A percentile compares a stretch with the other conserved stretches of the same genome.
phyloP scores from a whole-genome alignment of 2,113 vertebrate genomes.

The Epinephelus fuscoguttatus region DNA sequence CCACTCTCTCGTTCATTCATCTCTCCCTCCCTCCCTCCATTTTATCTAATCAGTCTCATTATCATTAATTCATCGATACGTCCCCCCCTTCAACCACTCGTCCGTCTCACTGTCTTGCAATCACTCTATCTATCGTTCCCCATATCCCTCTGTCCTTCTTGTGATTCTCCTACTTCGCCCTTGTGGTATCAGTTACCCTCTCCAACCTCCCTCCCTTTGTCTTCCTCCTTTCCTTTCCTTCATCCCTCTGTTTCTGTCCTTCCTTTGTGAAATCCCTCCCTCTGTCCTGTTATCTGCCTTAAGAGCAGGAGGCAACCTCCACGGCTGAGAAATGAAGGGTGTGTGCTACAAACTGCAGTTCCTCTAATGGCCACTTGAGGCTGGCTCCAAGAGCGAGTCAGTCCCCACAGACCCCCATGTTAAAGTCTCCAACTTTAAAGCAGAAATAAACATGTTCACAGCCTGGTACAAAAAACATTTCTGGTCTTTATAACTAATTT shows the following conservation, averaged over 20 bases:
- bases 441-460: no score
- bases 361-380: no score
- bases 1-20: neutral
- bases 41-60: constrained; percentile 26
- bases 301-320: no score
- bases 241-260: neutral
- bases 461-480: no score
- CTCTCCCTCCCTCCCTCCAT: neutral
- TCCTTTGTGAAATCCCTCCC: no score
- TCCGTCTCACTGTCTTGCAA: neutral
- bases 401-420: no score
- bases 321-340: no score
- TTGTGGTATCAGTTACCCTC: neutral
- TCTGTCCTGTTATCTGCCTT: no score
- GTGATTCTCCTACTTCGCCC: neutral
- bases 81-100: neutral
- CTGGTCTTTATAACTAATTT: no score
- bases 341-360: no score
- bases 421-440: no score
- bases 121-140: neutral
- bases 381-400: no score
- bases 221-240: neutral
- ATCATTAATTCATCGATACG: constrained; percentile 10
- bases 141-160: neutral
- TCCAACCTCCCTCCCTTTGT: neutral